Evolutionary conservation across 2,797 vertebrate genomes (phyloP), one percentile per base, ranked within the genome.

Genomic region (Rhinatrema bivittatum): DNA sequence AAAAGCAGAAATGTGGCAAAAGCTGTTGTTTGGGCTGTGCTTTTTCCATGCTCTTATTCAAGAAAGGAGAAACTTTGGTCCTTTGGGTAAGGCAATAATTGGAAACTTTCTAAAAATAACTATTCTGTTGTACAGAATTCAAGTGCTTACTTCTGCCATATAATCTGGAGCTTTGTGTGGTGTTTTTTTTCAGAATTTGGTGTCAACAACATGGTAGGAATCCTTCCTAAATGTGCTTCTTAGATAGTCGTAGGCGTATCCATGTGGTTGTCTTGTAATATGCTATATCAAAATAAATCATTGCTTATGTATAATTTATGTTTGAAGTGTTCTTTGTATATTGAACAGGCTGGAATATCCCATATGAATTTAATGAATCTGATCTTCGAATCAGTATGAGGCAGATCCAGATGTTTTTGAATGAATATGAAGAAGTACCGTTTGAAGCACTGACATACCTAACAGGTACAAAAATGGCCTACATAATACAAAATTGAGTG

Each of bases 41-140:
- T 98, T 96, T 65, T 98, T 97, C 66, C 93, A 98, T 2, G 93
- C 91, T 37, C 42, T 97, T 4, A 89, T 96, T 19, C 94, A 98
- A 67, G 93, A 97, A 71, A 89, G 93, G 54, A 88, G 89, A 60
- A 91, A 86, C 47, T 98, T 90, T 5, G 94, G 93, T 39, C 85
- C 93, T 2, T 60, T 95, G 17, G 94, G 93, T 97, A 62, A 84
- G 79, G 24, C 18, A n/a, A n/a, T n/a, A n/a, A n/a, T 39, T 16
- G 16, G 7, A 17, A 38, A 25, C 3, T 8, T 25, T 34, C 29
- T 6, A 21, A 13, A n/a, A n/a, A n/a, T n/a, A n/a, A n/a, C n/a
- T n/a, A 12, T 38, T 33, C 29, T 45, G 17, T 27, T 17, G 18
- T n/a, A n/a, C n/a, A n/a, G n/a, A n/a, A n/a, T n/a, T n/a, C n/a